A percentile compares a stretch with the other conserved stretches of the same genome.
Conservation (phyloP, 2,888 invertebrate species). For the Azorinus chamasolen region DNA sequence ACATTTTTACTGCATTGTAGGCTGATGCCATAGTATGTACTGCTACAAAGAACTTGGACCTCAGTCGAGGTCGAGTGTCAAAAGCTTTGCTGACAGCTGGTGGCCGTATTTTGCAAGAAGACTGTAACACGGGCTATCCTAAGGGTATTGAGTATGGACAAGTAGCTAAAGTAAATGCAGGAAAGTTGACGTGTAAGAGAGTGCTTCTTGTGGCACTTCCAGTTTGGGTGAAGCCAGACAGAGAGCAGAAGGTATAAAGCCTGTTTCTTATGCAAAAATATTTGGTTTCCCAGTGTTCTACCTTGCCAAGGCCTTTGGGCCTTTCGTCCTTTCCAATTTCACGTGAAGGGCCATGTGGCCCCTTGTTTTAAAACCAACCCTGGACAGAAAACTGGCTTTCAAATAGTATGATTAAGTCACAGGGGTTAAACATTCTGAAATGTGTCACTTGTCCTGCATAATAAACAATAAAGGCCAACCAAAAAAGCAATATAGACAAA, state of each 20-base stretch:
- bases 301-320: no score
- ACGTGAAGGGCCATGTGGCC: background rate
- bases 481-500: no score
- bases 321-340: background rate
- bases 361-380: background rate
- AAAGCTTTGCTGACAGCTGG: slow-evolving; percentile 53
- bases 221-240: slow-evolving; percentile 37
- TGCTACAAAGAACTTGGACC: slow-evolving; percentile 51
- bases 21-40: slow-evolving; percentile 69
- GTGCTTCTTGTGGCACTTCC: slow-evolving; percentile 62
- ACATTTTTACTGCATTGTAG: no score
- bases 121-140: slow-evolving; percentile 51
- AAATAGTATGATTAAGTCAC: no score
- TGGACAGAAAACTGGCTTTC: background rate
- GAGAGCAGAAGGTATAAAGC: slow-evolving; percentile 38
- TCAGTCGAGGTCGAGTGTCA: slow-evolving; percentile 61
- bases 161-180: slow-evolving; percentile 45
- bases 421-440: no score
- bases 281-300: no score
- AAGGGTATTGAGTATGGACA: slow-evolving; percentile 58
- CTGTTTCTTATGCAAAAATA: background rate
- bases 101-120: slow-evolving; percentile 50
- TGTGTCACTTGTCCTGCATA: no score
- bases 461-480: no score
- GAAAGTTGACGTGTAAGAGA: slow-evolving; percentile 59